Base-by-base conservation (phyloP, 2,113 vertebrate genomes). In the Sigmodon hispidus region DNA sequence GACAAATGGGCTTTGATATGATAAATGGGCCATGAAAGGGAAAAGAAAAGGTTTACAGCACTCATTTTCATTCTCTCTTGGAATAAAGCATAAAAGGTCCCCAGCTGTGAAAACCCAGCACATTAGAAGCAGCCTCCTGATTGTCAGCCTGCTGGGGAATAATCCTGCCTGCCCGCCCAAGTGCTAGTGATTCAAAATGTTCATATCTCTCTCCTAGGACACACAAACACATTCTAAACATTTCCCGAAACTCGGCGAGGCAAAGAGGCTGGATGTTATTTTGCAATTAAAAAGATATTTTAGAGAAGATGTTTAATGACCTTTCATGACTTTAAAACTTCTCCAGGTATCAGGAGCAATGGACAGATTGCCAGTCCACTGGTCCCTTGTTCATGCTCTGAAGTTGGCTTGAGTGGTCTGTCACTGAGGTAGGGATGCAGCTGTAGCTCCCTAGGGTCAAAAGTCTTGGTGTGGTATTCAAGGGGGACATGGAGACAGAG, bases 1-100 rank as follows among this genome's bases (percentile, higher is more conserved):
- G 94, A 91, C 80, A 93, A 93, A 93, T 85, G 95, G 94, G 94
- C 92, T 97, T 87, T 96, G 94, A 94, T 96, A 91, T 93, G 95
- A 95, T 93, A 97, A 97, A 93, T 90, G 93, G 90, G 22, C 90
- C 90, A 34, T 89, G 90, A 85, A 96, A 96, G 91, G 3, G 1
- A 80, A 34, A 85, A 87, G 83, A 61, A 29, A 36, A 94, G 55
- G 55, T 61, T 8, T 0, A 2, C 8, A 15, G 21, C 0, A 5
- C 90, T 81, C 17, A 90, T 95, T 94, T 97, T 63, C 84, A 76
- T 92, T 85, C 79, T 77, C 16, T 80, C 48, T 57, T 26, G 79
- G 91, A 85, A 87, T 36, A 87, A 91, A 90, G 90, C 57, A 9
- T n/a, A n/a, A 67, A 80, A 96, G 94, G 90, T 90, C 77, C 48